Evolutionary conservation across 1,140 invertebrate species (phyloP).

Genomic region (Microplitis demolitor): DNA sequence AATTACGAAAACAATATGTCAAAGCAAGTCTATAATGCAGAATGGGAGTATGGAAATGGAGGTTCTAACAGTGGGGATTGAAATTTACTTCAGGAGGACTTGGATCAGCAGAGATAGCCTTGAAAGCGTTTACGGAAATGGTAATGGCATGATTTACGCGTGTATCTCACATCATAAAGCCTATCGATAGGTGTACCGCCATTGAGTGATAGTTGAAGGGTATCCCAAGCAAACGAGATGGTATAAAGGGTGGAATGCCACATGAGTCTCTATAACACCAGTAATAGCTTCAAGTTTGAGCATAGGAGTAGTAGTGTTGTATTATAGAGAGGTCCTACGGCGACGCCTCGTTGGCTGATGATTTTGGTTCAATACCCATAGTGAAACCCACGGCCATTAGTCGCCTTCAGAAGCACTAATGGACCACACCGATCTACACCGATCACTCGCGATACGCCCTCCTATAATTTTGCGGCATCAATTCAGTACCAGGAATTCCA

Average conservation of each 20-base stretch:
- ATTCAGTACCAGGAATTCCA: conserved; percentile 16
- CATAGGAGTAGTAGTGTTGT: neutral
- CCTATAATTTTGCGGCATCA: conserved; percentile 25
- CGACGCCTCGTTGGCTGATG: conserved; percentile 15
- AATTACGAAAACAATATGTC: no score
- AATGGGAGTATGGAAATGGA: neutral
- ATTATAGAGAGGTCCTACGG: neutral
- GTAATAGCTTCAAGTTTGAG: neutral
- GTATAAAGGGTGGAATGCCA: neutral
- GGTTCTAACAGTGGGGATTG: neutral
- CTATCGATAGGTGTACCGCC: conserved; percentile 32
- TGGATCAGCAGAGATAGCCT: conserved; percentile 9
- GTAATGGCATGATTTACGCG: conserved; percentile 36
- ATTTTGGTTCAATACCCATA: conserved; percentile 23
- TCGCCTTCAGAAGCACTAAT: conserved; percentile 28
- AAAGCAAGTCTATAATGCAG: no score
- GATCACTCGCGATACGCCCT: conserved; percentile 12
- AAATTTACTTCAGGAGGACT: neutral
- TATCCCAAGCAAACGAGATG: neutral
- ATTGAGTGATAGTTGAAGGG: conserved; percentile 18
- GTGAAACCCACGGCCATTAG: conserved; percentile 23
- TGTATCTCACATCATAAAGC: conserved; percentile 32
- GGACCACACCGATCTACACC: conserved; percentile 28
- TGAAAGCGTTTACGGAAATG: conserved; percentile 31
- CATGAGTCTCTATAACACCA: neutral